These are phyloP conservation scores for Otus scops DNA, from an alignment of 2,797 vertebrate species.

Conservation along the genomic window DNA sequence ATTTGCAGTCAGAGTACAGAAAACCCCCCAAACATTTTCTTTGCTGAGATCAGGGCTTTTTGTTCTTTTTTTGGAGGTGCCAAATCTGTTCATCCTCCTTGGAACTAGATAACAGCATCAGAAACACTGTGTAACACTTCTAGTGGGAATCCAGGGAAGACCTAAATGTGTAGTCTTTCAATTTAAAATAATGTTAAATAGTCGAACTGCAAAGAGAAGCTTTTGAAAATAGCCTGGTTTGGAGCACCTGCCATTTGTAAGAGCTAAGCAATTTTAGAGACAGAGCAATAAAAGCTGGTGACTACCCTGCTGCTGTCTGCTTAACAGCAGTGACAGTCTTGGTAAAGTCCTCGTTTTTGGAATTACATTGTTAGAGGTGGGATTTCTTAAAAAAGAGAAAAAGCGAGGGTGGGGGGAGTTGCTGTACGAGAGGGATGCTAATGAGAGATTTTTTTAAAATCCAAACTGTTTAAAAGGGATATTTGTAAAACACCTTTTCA, in stretches of 20 bases:
- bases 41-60: slow-evolving; percentile 42
- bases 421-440: not conserved
- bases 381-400: not conserved
- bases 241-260: slow-evolving; percentile 11
- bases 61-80: slow-evolving; percentile 53
- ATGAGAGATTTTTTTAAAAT: not conserved
- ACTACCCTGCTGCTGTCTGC: not conserved
- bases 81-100: slow-evolving; percentile 43
- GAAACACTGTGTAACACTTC: slow-evolving; percentile 49
- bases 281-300: not conserved
- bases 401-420: not conserved
- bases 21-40: not conserved
- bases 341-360: not conserved
- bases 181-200: slow-evolving; percentile 35
- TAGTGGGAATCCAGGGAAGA: slow-evolving; percentile 34
- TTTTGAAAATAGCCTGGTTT: not conserved
- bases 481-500: slow-evolving; percentile 27
- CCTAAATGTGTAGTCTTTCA: slow-evolving; percentile 29
- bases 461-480: not conserved
- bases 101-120: slow-evolving; percentile 27
- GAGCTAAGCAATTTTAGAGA: not conserved
- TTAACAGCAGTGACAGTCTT: not conserved
- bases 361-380: not conserved
- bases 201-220: not conserved
- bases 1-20: not conserved